Conservation (phyloP, 2,113 vertebrate genomes). For the Monopterus albus region DNA sequence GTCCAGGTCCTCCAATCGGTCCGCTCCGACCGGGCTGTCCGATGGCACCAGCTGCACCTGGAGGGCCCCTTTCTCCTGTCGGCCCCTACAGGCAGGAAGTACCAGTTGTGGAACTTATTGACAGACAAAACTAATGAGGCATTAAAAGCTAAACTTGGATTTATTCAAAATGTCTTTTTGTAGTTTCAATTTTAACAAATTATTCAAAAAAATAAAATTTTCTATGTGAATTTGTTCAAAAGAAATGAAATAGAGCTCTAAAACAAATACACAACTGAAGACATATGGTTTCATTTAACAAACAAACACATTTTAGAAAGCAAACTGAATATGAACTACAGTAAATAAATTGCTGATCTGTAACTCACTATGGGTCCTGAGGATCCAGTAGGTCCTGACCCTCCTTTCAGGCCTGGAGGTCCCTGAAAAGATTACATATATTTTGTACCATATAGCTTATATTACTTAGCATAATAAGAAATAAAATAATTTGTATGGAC, state of each 20-base stretch:
- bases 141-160: not conserved
- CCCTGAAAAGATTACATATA: slow-evolving; percentile 81
- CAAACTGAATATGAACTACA: not conserved
- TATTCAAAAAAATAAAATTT: too few species aligned
- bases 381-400: slow-evolving; percentile 88
- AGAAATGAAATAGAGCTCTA: too few species aligned
- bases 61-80: slow-evolving; percentile 90
- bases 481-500: not conserved
- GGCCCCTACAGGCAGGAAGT: slow-evolving; percentile 83
- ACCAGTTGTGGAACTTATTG: not conserved
- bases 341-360: not conserved
- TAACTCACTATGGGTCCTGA: slow-evolving; percentile 90
- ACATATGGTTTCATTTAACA: not conserved
- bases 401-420: slow-evolving; percentile 93
- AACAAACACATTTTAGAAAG: not conserved
- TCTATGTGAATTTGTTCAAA: too few species aligned
- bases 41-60: slow-evolving; percentile 91
- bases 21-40: slow-evolving; percentile 92
- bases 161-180: not conserved
- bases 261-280: not conserved
- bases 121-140: not conserved
- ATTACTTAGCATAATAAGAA: not conserved
- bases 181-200: not conserved
- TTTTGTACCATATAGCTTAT: not conserved
- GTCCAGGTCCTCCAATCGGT: slow-evolving; percentile 88